A percentile compares a stretch with the other conserved stretches of the same genome.
phyloP scores from a whole-genome alignment of 1,140 invertebrate genomes.

The Drosophila burlai region DNA sequence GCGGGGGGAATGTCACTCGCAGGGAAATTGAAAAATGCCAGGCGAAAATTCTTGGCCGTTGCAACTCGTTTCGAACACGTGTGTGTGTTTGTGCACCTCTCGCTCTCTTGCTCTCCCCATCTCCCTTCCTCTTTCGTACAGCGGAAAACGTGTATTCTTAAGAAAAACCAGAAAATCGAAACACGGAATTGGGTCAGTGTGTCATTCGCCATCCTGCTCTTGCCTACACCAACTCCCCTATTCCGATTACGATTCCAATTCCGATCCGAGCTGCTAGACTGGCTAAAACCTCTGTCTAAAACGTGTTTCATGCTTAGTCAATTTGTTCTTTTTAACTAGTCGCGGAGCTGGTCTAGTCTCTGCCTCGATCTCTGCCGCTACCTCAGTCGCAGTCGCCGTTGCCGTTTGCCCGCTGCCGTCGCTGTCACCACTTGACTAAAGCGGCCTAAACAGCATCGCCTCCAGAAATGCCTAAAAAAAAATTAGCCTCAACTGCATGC shows the following conservation, averaged over 20 bases:
- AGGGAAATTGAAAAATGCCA: constrained; percentile 51
- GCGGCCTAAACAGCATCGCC: constrained; percentile 53
- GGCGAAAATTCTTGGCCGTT: constrained; percentile 64
- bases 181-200: constrained; percentile 82
- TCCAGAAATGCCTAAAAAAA: constrained; percentile 28
- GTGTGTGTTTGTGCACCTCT: constrained; percentile 15
- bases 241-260: constrained; percentile 32
- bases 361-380: constrained; percentile 15
- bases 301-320: constrained; percentile 62
- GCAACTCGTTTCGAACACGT: constrained; percentile 65
- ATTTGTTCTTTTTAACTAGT: constrained; percentile 73
- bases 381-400: constrained; percentile 1
- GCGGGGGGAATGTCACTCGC: constrained; percentile 16
- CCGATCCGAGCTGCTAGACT: constrained; percentile 34
- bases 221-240: constrained; percentile 9
- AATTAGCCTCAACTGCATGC: constrained; percentile 6
- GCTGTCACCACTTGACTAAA: constrained; percentile 34
- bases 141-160: constrained; percentile 81
- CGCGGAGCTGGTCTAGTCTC: constrained; percentile 41
- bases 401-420: constrained; percentile 1
- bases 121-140: constrained; percentile 24
- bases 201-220: constrained; percentile 59
- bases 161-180: constrained; percentile 84
- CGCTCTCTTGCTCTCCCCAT: background rate
- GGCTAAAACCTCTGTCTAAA: constrained; percentile 63